Percentiles rank a stretch among this genome's conserved stretches.
phyloP scores from a whole-genome alignment of 2,113 vertebrate species.

The Atlantisia rogersi region DNA sequence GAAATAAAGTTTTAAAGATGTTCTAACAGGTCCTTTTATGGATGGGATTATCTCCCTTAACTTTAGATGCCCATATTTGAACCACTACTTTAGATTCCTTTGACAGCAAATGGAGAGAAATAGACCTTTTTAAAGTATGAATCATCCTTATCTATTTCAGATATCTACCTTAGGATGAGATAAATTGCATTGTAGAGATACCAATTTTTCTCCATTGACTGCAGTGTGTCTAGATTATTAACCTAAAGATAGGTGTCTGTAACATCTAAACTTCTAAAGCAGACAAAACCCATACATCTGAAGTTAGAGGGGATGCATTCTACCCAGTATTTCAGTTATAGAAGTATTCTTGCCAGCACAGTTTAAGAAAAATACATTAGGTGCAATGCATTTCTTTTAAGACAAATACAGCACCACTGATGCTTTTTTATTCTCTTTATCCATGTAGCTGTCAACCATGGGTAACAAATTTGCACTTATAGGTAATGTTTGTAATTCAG shows the following conservation, averaged over 20 bases:
- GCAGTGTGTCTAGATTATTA: neutral
- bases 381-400: neutral
- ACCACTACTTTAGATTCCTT: neutral
- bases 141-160: neutral
- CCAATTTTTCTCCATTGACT: neutral
- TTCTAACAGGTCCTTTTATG: neutral
- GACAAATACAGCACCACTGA: neutral
- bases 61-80: neutral
- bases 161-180: neutral
- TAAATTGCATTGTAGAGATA: neutral
- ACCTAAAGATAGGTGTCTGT: neutral
- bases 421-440: neutral
- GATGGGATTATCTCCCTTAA: neutral
- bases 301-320: neutral
- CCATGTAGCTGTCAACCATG: neutral
- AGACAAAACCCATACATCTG: neutral
- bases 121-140: neutral
- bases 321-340: neutral
- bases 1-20: neutral
- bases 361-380: neutral
- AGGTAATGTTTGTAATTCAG: neutral
- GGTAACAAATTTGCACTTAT: neutral
- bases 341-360: neutral
- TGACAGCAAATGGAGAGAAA: neutral
- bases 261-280: neutral